phyloP scores from a whole-genome alignment of 2,888 invertebrate species.

The Sphaerophoria rueppellii region DNA sequence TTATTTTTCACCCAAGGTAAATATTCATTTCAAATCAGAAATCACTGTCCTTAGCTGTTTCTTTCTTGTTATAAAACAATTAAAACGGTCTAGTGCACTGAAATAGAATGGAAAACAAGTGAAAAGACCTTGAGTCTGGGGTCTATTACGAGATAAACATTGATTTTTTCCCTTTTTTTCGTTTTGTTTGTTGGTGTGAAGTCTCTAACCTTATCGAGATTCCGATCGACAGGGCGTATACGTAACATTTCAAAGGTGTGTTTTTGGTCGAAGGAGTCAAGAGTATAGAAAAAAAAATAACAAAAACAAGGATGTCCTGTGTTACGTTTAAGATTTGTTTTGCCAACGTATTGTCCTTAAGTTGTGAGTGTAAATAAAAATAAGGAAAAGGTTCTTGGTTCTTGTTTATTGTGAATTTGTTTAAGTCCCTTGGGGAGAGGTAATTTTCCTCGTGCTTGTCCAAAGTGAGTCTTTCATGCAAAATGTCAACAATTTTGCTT shows the following conservation, averaged over 20 bases:
- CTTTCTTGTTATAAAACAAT: slow-evolving; percentile 48
- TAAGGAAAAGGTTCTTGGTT: slow-evolving; percentile 1
- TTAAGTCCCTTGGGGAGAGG: slow-evolving; percentile 39
- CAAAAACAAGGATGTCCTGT: slow-evolving; percentile 10
- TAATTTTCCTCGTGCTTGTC: slow-evolving; percentile 32
- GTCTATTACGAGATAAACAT: slow-evolving; percentile 74
- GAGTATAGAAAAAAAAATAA: slow-evolving; percentile 33
- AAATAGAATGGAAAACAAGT: slow-evolving; percentile 43
- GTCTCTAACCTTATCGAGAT: slow-evolving; percentile 37
- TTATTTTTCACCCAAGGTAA: slow-evolving; percentile 82
- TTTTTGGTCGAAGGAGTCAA: not conserved
- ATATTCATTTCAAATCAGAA: slow-evolving; percentile 63
- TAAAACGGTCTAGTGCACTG: slow-evolving; percentile 43
- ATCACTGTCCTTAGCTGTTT: slow-evolving; percentile 13
- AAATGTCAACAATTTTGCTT: slow-evolving; percentile 62
- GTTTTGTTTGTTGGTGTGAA: not conserved
- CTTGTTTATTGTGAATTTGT: slow-evolving; percentile 22
- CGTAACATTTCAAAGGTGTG: slow-evolving; percentile 67
- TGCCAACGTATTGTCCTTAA: slow-evolving; percentile 23
- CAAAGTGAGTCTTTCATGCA: slow-evolving; percentile 37
- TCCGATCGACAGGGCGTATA: slow-evolving; percentile 71
- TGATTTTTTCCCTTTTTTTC: slow-evolving; percentile 73
- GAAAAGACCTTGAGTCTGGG: slow-evolving; percentile 12
- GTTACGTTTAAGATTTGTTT: slow-evolving; percentile 4
- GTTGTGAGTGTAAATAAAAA: slow-evolving; percentile 33